Percentiles rank a stretch among this genome's conserved stretches.
phyloP scores from a whole-genome alignment of 2,797 vertebrate species.

The Chrysolophus pictus region DNA sequence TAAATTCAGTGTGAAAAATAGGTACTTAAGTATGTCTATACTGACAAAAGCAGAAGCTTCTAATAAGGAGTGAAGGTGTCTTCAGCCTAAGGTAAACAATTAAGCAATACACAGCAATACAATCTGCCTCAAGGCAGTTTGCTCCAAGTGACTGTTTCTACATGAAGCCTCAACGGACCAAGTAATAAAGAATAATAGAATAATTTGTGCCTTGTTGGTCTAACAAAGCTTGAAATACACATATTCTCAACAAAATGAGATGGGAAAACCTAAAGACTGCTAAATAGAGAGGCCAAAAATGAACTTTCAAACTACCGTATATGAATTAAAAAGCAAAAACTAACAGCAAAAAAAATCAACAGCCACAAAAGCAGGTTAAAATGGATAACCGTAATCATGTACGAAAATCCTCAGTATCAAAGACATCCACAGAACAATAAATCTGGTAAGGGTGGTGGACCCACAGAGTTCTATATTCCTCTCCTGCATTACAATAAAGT shows the following conservation, averaged over 20 bases:
- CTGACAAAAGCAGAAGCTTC: neutral
- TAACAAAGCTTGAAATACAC: neutral
- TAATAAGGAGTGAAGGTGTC: neutral
- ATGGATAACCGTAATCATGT: neutral
- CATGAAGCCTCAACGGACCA: neutral
- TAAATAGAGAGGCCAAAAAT: neutral
- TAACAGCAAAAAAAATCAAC: neutral
- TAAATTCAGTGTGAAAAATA: neutral
- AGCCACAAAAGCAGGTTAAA: neutral
- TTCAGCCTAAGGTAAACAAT: neutral
- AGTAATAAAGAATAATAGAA: neutral
- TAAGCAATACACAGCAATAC: neutral
- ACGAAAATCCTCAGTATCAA: neutral
- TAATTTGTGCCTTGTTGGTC: neutral
- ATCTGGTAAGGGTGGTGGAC: neutral
- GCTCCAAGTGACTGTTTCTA: neutral
- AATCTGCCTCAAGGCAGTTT: neutral
- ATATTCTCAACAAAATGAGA: neutral
- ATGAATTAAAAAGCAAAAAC: neutral
- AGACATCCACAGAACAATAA: neutral
- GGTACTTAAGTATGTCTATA: neutral
- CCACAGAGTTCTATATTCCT: neutral
- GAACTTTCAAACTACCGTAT: neutral
- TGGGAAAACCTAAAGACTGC: neutral
- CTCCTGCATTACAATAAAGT: neutral